Conservation (phyloP, 2,113 vertebrate genomes). For the Ia io region DNA sequence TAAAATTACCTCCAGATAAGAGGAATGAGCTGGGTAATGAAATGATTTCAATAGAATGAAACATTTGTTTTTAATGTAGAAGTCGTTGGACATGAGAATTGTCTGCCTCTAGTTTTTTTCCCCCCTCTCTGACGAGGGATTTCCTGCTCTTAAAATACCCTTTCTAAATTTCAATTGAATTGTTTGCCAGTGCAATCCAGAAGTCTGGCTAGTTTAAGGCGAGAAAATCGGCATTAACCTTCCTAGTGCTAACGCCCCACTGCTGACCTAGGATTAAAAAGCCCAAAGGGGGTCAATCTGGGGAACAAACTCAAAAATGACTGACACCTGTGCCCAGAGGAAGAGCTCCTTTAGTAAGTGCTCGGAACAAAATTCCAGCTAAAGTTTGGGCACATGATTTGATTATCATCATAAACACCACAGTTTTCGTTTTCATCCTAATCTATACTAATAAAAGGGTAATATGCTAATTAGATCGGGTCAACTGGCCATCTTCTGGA, state of each 20-base stretch:
- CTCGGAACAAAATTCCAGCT: background rate
- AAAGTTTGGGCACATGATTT: background rate
- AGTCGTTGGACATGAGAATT: slow-evolving; percentile 73
- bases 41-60: slow-evolving; percentile 78
- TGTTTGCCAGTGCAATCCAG: slow-evolving; percentile 67
- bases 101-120: slow-evolving; percentile 60
- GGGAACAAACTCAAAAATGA: background rate
- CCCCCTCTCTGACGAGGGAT: slow-evolving; percentile 60
- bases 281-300: background rate
- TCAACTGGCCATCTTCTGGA: too few species aligned
- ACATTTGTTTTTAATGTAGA: slow-evolving; percentile 85
- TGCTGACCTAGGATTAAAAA: slow-evolving; percentile 54
- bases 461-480: too few species aligned
- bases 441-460: too few species aligned
- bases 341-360: background rate
- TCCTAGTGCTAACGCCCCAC: slow-evolving; percentile 65
- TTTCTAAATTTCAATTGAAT: slow-evolving; percentile 75
- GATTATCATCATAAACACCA: background rate
- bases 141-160: slow-evolving; percentile 78
- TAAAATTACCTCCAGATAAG: slow-evolving; percentile 83
- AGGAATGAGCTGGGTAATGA: slow-evolving; percentile 74
- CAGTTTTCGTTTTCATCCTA: background rate
- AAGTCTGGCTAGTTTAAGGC: slow-evolving; percentile 61
- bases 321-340: background rate
- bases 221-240: slow-evolving; percentile 69